Evolutionary conservation across 2,113 vertebrate genomes (phyloP).

Genomic region (Fulmarus glacialis): DNA sequence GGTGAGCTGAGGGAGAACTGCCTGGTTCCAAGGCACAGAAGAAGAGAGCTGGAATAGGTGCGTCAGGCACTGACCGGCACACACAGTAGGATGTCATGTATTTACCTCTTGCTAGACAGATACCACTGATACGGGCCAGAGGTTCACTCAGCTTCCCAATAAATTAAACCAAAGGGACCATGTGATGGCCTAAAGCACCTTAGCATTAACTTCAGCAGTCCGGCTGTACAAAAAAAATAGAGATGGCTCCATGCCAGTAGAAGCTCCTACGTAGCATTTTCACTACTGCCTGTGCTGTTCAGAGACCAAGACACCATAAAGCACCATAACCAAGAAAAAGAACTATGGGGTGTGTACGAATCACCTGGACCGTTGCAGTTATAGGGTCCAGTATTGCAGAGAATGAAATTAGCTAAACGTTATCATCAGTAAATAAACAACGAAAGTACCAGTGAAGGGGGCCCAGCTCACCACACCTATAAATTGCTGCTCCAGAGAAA

Average conservation of each 20-base stretch:
- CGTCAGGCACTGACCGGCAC: background rate
- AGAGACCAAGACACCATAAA: background rate
- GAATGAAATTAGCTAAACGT: background rate
- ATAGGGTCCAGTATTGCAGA: background rate
- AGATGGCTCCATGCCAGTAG: background rate
- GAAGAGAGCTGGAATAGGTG: background rate
- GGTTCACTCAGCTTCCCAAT: background rate
- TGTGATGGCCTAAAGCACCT: background rate
- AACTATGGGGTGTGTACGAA: background rate
- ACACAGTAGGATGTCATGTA: too few relatives aligned
- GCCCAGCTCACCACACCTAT: background rate
- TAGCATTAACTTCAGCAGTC: background rate
- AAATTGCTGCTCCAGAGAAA: constrained; percentile 1
- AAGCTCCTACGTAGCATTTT: background rate
- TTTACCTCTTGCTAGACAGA: background rate
- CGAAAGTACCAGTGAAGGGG: background rate
- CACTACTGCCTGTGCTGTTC: background rate
- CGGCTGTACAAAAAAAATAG: background rate
- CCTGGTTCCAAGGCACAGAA: background rate
- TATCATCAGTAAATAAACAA: background rate
- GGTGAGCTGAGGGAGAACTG: background rate
- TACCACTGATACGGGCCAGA: background rate
- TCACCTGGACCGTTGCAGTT: background rate
- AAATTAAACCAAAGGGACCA: background rate
- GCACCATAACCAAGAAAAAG: background rate